These are phyloP conservation scores for Pelochelys cantorii DNA, from an alignment of 2,797 vertebrate genomes.

Conservation along the genomic window DNA sequence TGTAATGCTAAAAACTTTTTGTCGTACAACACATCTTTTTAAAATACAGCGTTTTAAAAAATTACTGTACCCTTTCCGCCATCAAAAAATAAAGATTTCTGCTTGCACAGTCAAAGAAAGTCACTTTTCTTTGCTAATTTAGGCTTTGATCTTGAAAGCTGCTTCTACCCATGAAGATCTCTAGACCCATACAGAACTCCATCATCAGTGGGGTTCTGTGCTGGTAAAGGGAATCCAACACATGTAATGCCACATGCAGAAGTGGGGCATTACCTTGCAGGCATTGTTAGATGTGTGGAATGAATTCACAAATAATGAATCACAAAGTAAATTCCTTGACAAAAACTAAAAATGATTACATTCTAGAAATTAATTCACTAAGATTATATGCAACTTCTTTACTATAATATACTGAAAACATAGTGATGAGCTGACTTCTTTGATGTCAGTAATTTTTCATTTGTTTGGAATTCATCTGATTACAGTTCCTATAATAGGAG, in stretches of 20 bases:
- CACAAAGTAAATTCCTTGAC: not conserved
- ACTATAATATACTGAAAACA: not conserved
- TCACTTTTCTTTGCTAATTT: not conserved
- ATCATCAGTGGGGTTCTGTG: not conserved
- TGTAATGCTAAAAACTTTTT: not conserved
- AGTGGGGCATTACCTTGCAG: not conserved
- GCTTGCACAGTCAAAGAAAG: not conserved
- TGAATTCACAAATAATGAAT: not conserved
- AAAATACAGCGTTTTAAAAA: not conserved
- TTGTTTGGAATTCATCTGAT: slow-evolving; percentile 54
- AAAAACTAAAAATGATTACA: slow-evolving; percentile 23
- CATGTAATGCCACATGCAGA: not conserved
- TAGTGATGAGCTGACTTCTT: not conserved
- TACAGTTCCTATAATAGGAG: not conserved
- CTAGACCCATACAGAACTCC: not conserved
- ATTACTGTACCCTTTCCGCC: accelerated
- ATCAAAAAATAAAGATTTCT: not conserved
- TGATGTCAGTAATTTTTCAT: not conserved
- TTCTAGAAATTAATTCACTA: slow-evolving; percentile 28
- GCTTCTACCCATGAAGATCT: not conserved
- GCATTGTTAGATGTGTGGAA: not conserved
- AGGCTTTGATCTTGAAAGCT: not conserved
- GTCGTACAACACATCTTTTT: not conserved
- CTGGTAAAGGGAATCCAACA: not conserved
- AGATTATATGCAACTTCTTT: not conserved